These are phyloP conservation scores for Sternarchorhynchus goeldii DNA, from an alignment of 2,797 vertebrate species.

Conservation along the genomic window DNA sequence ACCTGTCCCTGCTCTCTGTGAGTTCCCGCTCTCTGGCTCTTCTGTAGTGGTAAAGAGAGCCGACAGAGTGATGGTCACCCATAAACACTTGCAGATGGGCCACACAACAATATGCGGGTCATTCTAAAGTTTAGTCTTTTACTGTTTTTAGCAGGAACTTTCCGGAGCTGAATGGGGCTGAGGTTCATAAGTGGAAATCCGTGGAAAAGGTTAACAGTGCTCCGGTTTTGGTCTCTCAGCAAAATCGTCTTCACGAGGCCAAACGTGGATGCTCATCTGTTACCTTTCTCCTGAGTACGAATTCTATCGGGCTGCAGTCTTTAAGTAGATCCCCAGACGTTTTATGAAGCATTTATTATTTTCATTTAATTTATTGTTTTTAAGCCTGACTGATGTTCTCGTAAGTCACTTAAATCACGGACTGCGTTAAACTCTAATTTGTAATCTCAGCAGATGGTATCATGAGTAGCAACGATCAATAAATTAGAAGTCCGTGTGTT, in stretches of 20 bases:
- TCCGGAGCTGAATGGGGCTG: background rate
- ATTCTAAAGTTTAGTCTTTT: conserved; percentile 42
- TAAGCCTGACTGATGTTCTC: background rate
- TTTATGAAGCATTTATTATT: no score
- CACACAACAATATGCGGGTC: conserved; percentile 50
- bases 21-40: conserved; percentile 40
- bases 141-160: conserved; percentile 32
- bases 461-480: background rate
- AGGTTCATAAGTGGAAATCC: background rate
- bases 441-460: background rate
- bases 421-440: background rate
- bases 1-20: conserved; percentile 53
- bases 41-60: conserved; percentile 57
- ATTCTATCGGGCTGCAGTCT: no score
- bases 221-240: no score
- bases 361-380: background rate
- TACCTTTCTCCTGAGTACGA: background rate
- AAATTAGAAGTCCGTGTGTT: background rate
- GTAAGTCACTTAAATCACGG: background rate
- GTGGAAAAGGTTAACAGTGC: background rate
- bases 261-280: no score
- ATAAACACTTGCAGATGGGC: conserved; percentile 63
- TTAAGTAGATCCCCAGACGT: background rate
- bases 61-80: conserved; percentile 59
- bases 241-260: no score